Percentiles rank a stretch among this genome's conserved stretches.
Evolutionary conservation across 2,113 vertebrate species (phyloP).

Genomic region (Daboia siamensis): DNA sequence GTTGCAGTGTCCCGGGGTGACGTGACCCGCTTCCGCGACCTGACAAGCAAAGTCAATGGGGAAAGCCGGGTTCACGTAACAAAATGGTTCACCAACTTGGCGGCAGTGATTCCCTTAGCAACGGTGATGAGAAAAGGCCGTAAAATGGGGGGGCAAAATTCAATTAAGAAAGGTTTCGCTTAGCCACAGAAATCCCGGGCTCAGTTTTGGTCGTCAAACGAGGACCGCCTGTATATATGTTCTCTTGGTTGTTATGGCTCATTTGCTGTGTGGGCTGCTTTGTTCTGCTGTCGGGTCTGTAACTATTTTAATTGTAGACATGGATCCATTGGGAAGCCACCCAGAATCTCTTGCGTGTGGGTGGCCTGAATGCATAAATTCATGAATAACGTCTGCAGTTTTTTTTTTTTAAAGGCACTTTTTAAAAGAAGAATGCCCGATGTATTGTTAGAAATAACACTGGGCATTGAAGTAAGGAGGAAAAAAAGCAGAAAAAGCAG

Average conservation of each 20-base stretch:
- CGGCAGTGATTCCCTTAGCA: accelerated
- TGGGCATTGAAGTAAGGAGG: too few species aligned
- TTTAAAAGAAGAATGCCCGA: neutral
- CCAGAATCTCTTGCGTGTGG: neutral
- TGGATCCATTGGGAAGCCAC: neutral
- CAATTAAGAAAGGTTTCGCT: neutral
- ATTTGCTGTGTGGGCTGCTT: neutral
- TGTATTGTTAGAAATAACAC: neutral
- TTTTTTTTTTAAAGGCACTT: neutral
- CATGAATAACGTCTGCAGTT: neutral
- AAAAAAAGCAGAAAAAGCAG: too few species aligned
- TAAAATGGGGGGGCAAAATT: neutral
- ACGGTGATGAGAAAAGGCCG: neutral
- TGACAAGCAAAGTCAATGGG: too few species aligned
- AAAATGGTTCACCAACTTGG: too few species aligned
- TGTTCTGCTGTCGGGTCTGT: neutral
- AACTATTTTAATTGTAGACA: neutral
- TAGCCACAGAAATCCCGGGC: neutral
- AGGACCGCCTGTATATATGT: neutral
- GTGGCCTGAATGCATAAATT: neutral
- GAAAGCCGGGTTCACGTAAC: too few species aligned
- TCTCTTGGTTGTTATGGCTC: neutral
- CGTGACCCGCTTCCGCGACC: too few species aligned
- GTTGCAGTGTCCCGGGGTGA: too few species aligned
- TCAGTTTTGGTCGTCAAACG: accelerated